These are phyloP conservation scores for Saimiri boliviensis DNA, from an alignment of 2,113 vertebrate species.

Conservation along the genomic window DNA sequence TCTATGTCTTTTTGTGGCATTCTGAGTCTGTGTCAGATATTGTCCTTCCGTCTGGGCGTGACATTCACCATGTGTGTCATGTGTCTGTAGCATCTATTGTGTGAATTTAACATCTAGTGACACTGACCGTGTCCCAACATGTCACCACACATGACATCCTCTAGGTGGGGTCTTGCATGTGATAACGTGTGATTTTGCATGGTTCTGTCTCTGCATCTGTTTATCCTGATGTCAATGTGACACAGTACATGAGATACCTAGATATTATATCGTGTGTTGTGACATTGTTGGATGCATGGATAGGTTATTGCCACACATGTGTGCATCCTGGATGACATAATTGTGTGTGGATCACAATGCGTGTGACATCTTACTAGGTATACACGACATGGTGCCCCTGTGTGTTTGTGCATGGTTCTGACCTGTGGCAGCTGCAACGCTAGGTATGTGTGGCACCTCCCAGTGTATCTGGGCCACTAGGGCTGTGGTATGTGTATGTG, in stretches of 20 bases:
- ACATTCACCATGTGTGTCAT: background rate
- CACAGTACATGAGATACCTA: background rate
- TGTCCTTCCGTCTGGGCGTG: background rate
- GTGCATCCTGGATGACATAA: background rate
- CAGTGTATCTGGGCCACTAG: slow-evolving; percentile 59
- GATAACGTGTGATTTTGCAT: background rate
- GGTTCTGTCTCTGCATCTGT: background rate
- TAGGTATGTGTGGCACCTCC: background rate
- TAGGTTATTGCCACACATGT: background rate
- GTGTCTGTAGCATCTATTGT: background rate
- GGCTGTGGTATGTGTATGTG: slow-evolving; percentile 48
- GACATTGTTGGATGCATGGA: background rate
- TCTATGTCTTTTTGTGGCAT: background rate
- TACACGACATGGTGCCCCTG: background rate
- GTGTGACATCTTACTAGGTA: background rate
- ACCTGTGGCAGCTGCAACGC: background rate
- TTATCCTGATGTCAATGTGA: background rate
- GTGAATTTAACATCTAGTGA: background rate
- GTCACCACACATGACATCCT: background rate
- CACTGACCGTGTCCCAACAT: background rate
- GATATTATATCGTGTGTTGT: background rate
- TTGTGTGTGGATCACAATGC: background rate
- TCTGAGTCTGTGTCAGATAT: background rate
- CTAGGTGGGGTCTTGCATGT: background rate
- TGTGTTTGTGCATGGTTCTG: background rate